phyloP scores from a whole-genome alignment of 2,888 invertebrate genomes.

The Liposcelis brunnea region DNA sequence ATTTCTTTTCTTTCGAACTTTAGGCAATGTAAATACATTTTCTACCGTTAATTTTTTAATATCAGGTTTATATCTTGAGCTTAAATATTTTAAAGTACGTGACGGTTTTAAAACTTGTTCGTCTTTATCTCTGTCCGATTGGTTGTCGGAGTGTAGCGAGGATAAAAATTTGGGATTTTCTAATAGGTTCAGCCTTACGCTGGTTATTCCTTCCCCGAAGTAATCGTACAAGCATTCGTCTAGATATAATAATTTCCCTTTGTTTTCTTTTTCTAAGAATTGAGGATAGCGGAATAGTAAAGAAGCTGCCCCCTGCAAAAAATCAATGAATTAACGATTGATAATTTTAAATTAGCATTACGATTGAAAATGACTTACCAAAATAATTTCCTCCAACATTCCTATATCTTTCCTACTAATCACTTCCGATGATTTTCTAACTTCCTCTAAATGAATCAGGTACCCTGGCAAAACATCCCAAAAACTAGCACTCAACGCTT shows the following conservation, averaged over 20 bases:
- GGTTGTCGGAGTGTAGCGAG: too few species aligned
- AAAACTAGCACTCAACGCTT: neutral
- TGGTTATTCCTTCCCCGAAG: neutral
- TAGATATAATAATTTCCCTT: neutral
- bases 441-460: neutral
- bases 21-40: neutral
- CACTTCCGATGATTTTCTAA: too few species aligned
- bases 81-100: neutral
- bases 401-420: neutral
- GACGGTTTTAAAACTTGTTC: neutral
- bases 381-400: neutral
- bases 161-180: constrained; percentile 4
- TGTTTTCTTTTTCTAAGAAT: neutral
- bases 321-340: neutral
- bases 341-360: neutral
- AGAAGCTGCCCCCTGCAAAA: constrained; percentile 2
- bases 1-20: neutral
- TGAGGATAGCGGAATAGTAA: neutral
- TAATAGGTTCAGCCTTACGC: neutral
- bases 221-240: constrained; percentile 1
- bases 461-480: neutral
- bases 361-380: constrained; percentile 1
- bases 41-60: neutral
- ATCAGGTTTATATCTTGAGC: neutral
- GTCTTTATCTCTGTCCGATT: neutral